Base-by-base conservation (phyloP, 2,113 vertebrate species). In the Rhagologus leucostigma region DNA sequence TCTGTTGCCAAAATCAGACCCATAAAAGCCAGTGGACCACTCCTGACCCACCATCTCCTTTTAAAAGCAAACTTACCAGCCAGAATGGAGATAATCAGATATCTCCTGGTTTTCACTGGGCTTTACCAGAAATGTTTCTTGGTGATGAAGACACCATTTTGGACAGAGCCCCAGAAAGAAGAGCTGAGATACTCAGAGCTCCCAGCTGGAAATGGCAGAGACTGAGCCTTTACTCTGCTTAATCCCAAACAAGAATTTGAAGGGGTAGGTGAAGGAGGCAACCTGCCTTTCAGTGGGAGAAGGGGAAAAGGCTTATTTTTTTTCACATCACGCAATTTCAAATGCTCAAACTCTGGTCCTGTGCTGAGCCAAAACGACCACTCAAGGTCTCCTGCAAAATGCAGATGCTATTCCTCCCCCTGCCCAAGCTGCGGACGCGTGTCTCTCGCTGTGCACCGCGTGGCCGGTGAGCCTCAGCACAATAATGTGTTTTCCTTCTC, bases 401-500 rank as follows among this genome's bases (percentile, higher is more conserved):
- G 76, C 50, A 81, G 68, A 7, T 67, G 52, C 26, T 46, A 3
- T 65, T 94, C 37, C 46, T 85, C 9, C 63, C 33, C 47, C 68
- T 63, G 44, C 27, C 76, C 94, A 90, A 75, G 47, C 73, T 3
- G 10, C 30, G 80, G 44, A 13, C 7, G 0, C 44, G 7, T 90
- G 92, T 73, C 9, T 65, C 47, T 73, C 0, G 0, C 75, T 11
- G 62, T 13, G 71, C 4, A 10, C 59, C 0, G 4, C 71, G 2
- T 95, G 89, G 67, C 50, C 80, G 52, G 57, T 1, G 19, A 94
- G 69, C n/a, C 71, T 68, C 64, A 42, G 60, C 69, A 3, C 69
- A 90, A 57, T 94, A 78, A 96, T 75, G 84, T 96, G 96, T 97
- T 96, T 97, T 96, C 67, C 82, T 94, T 85, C 89, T 82, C 87